Conservation (phyloP, 2,797 vertebrate species). For the Clarias laeviceps region DNA sequence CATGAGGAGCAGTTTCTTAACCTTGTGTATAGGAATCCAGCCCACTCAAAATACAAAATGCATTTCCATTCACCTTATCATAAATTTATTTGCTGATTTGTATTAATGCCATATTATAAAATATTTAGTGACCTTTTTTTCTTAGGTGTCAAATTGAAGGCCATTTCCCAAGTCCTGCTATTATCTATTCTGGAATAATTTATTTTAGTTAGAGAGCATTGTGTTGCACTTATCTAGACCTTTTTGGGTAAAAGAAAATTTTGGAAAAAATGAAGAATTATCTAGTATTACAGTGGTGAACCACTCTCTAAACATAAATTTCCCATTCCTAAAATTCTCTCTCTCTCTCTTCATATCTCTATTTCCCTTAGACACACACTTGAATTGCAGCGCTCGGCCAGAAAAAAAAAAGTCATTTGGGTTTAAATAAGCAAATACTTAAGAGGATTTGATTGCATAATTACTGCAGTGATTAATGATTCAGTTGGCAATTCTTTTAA, state of each 20-base stretch:
- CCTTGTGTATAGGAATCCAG: conserved; percentile 28
- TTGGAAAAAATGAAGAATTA: conserved; percentile 55
- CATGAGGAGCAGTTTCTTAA: conserved; percentile 30
- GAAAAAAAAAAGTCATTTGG: too few species aligned
- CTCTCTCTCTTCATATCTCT: background rate
- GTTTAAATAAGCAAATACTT: too few species aligned
- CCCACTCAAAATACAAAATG: conserved; percentile 42
- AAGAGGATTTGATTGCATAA: too few species aligned
- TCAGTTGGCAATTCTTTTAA: too few species aligned
- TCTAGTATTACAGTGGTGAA: conserved; percentile 34
- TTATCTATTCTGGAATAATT: conserved; percentile 72
- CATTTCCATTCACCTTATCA: conserved; percentile 67
- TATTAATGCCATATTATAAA: conserved; percentile 73
- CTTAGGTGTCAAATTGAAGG: conserved; percentile 70
- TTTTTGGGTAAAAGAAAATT: conserved; percentile 58
- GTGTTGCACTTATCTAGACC: conserved; percentile 64
- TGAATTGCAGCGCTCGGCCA: too few species aligned
- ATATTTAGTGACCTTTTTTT: conserved; percentile 70
- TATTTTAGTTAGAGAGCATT: conserved; percentile 54
- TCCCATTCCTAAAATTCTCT: conserved; percentile 14
- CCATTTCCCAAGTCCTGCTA: conserved; percentile 63
- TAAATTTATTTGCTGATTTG: conserved; percentile 66
- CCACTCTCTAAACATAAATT: conserved; percentile 13
- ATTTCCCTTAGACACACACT: background rate
- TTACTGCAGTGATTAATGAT: too few species aligned